These are phyloP conservation scores for Megalops atlanticus DNA, from an alignment of 2,113 vertebrate species.

Conservation along the genomic window DNA sequence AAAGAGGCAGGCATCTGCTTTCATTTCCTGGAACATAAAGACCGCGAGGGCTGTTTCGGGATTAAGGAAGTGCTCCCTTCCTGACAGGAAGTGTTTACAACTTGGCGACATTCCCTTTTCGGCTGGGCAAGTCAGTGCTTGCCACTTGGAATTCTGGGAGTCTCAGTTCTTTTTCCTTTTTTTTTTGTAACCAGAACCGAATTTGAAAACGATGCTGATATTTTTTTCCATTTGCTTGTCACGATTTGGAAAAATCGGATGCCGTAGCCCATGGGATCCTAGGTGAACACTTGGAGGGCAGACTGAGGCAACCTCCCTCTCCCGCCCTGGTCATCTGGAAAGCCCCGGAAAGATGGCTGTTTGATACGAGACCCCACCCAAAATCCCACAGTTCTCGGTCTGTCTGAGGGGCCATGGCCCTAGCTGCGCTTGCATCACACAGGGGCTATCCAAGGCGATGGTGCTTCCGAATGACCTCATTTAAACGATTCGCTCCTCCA, in stretches of 20 bases:
- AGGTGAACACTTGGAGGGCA: neutral
- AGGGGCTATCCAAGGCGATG: neutral
- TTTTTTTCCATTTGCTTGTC: neutral
- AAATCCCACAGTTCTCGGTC: neutral
- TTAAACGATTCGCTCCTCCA: neutral
- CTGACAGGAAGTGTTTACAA: conserved; percentile 79
- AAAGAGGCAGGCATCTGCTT: conserved; percentile 40
- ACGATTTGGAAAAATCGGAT: too few species aligned
- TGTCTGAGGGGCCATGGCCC: neutral
- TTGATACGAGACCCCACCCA: neutral
- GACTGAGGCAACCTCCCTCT: neutral
- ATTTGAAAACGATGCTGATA: neutral
- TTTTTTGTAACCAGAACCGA: conserved; percentile 19
- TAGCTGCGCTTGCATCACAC: neutral
- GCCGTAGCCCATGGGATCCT: neutral
- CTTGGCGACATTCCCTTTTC: conserved; percentile 68
- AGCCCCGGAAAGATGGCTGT: neutral
- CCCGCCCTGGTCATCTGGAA: neutral
- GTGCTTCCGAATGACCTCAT: neutral
- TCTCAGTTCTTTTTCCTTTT: conserved; percentile 33
- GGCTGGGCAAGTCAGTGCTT: conserved; percentile 63
- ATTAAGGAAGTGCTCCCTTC: conserved; percentile 78
- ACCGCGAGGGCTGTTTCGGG: conserved; percentile 63
- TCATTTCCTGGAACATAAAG: conserved; percentile 60
- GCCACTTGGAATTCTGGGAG: conserved; percentile 50